A percentile compares a stretch with the other conserved stretches of the same genome.
These are phyloP conservation scores for Channallabes apus DNA, from an alignment of 2,797 vertebrate genomes.

Conservation along the genomic window DNA sequence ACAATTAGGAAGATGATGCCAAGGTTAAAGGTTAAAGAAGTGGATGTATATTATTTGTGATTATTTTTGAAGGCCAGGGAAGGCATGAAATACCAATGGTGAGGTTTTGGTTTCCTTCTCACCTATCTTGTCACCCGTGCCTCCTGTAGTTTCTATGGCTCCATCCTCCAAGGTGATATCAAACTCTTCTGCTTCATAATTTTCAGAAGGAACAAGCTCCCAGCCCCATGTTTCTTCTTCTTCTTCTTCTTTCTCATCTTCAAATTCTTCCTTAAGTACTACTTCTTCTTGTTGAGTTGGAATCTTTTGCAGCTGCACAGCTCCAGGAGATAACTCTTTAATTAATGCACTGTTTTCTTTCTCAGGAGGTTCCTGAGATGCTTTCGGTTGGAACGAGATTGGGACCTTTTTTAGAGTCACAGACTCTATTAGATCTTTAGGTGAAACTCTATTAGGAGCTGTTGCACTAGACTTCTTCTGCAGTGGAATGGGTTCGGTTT, in stretches of 20 bases:
- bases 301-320: slow-evolving; percentile 69
- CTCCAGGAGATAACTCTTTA: slow-evolving; percentile 72
- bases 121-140: slow-evolving; percentile 79
- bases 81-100: slow-evolving; percentile 57
- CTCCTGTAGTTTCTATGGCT: slow-evolving; percentile 76
- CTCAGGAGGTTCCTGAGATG: slow-evolving; percentile 36
- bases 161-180: slow-evolving; percentile 66
- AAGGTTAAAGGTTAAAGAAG: slow-evolving; percentile 55
- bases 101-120: slow-evolving; percentile 69
- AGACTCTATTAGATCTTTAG: slow-evolving; percentile 63
- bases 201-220: slow-evolving; percentile 70
- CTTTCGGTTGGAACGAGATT: slow-evolving; percentile 56
- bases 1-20: slow-evolving; percentile 5
- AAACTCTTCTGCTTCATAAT: slow-evolving; percentile 67
- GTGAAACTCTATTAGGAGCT: slow-evolving; percentile 54
- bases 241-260: slow-evolving; percentile 60
- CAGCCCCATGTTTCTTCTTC: slow-evolving; percentile 76
- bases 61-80: slow-evolving; percentile 47
- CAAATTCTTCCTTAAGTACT: slow-evolving; percentile 61
- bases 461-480: slow-evolving; percentile 59
- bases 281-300: slow-evolving; percentile 72
- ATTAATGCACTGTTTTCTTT: slow-evolving; percentile 57
- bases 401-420: slow-evolving; percentile 62
- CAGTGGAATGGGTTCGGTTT: slow-evolving; percentile 52
- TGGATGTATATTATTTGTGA: slow-evolving; percentile 58